Base-by-base conservation (phyloP, 1,140 invertebrate genomes). In the Drosophila lini region DNA sequence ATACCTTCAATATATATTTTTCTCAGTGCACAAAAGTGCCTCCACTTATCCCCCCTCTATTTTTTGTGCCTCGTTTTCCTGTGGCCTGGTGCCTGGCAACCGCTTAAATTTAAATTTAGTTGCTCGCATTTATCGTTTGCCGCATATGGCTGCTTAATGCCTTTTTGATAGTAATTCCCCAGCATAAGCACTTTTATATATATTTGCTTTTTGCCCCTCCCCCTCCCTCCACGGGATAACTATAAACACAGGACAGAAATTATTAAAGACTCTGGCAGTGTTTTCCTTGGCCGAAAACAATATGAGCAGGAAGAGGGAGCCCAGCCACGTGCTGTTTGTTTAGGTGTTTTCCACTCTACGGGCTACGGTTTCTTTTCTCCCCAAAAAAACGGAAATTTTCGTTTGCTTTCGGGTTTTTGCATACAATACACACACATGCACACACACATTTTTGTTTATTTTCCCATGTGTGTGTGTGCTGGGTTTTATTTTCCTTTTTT, bases 81-180 rank as follows among this genome's bases (percentile, higher is more conserved):
- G 55, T 38, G 52, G 32, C 34, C 45, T 67, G 68, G 38, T 79
- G 50, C 62, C 15, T 70, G 80, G 75, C 64, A 83, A 81, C 67
- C 60, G 83, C 76, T 86, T 88, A 80, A 88, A 86, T 88, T 86
- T 88, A 88, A 86, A 86, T 86, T 86, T 80, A 81, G 62, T 64
- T 74, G 69, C 78, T 67, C 61, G 71, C 81, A 85, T 47, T 78
- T 81, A 73, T 74, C 64, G 61, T 62, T 55, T 52, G 75, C 41
- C 48, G 59, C 74, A 67, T 62, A 64, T 64, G 68, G 52, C 64
- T 57, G 71, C 59, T 52, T 86, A 88, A 88, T 88, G 80, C 50
- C 62, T 74, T 84, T 89, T 88, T 83, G 80, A 88, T 88, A 83
- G 69, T 84, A 89, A 79, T 83, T 56, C 63, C 61, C 31, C 31